These are phyloP conservation scores for Laupala kohalensis DNA, from an alignment of 1,140 invertebrate genomes.

Conservation along the genomic window DNA sequence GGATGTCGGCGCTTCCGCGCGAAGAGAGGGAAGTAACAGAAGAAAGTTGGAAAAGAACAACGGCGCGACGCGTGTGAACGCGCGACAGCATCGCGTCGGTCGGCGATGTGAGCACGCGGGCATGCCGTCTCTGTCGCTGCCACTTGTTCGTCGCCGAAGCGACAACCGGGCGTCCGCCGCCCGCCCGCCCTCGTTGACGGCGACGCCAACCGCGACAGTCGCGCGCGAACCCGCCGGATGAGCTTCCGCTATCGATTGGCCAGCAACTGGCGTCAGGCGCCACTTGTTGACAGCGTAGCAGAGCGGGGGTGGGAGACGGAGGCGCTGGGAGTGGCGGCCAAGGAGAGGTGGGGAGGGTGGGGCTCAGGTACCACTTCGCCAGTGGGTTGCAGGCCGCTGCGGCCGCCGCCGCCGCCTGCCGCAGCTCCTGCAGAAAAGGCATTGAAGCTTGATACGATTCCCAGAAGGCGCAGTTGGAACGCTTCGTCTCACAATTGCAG, in stretches of 20 bases:
- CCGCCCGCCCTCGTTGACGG: not conserved
- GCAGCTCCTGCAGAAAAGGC: not conserved
- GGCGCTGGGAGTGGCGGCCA: too few species aligned
- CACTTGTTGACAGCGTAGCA: not conserved
- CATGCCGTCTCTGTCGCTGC: not conserved
- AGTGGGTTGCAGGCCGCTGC: not conserved
- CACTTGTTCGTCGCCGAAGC: too few species aligned
- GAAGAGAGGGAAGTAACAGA: not conserved
- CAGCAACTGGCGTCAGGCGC: not conserved
- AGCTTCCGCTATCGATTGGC: not conserved
- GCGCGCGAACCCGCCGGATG: not conserved
- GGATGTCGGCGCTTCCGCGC: not conserved
- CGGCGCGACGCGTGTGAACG: too few species aligned
- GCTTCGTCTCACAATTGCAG: too few species aligned
- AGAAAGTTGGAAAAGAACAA: not conserved
- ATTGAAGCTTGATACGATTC: too few species aligned
- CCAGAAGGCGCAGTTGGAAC: too few species aligned
- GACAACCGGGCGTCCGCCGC: not conserved
- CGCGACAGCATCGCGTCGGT: too few species aligned
- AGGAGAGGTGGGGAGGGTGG: too few species aligned
- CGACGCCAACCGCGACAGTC: too few species aligned
- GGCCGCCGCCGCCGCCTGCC: too few species aligned
- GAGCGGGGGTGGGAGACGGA: too few species aligned
- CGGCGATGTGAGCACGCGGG: too few species aligned
- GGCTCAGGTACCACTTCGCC: not conserved